Conservation (phyloP, 2,888 invertebrate genomes). For the Gymnoscelis rufifasciata region DNA sequence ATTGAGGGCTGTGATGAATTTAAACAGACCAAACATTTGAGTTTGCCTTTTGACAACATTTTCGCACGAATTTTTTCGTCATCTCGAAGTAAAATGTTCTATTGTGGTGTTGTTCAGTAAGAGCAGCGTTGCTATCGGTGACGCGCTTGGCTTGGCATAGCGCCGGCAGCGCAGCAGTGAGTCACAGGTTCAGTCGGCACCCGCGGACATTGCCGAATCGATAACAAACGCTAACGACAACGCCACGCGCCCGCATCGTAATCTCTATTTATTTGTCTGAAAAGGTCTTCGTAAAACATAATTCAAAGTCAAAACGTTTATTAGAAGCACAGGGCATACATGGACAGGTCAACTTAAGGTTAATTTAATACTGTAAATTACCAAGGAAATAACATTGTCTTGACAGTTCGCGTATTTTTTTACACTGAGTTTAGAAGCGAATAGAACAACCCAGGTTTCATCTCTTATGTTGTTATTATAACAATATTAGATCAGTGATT, state of each 20-base stretch:
- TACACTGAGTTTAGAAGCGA: too few relatives aligned
- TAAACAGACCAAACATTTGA: background rate
- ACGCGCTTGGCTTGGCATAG: slow-evolving; percentile 11
- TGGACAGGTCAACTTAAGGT: too few relatives aligned
- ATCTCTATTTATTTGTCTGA: background rate
- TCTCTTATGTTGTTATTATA: too few relatives aligned
- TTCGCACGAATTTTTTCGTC: background rate
- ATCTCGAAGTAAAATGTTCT: background rate
- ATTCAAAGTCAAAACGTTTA: too few relatives aligned
- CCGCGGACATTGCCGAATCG: slow-evolving; percentile 15
- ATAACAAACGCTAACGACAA: slow-evolving; percentile 18
- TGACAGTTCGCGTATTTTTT: too few relatives aligned
- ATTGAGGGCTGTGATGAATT: background rate
- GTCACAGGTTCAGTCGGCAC: slow-evolving; percentile 12
- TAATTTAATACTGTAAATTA: too few relatives aligned
- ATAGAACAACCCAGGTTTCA: too few relatives aligned
- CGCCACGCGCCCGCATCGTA: slow-evolving; percentile 11
- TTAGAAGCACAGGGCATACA: too few relatives aligned
- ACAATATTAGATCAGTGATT: too few relatives aligned
- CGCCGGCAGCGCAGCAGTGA: slow-evolving; percentile 18
- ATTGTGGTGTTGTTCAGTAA: background rate
- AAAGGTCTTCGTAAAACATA: background rate
- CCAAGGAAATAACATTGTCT: too few relatives aligned
- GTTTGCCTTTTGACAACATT: background rate
- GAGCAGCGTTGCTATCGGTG: background rate